phyloP scores from a whole-genome alignment of 2,797 vertebrate species.

The Scarus forsteni region DNA sequence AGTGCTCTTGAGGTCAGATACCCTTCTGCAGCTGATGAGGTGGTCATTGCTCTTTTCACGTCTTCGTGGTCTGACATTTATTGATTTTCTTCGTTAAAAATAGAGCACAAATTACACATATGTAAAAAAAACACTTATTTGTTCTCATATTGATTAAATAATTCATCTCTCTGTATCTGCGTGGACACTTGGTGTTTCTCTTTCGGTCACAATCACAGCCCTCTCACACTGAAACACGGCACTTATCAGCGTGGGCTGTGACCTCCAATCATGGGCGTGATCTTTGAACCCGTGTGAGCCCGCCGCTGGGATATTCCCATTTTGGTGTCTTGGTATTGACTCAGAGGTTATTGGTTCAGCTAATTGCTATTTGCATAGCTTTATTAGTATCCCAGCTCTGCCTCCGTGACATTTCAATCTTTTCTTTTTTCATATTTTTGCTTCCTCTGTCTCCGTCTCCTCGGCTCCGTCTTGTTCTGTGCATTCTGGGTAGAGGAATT shows the following conservation, averaged over 20 bases:
- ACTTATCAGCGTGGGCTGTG: constrained; percentile 35
- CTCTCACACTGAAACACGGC: constrained; percentile 16
- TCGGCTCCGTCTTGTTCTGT: constrained; percentile 38
- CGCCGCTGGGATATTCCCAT: constrained; percentile 51
- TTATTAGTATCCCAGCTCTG: constrained; percentile 80
- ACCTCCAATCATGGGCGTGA: constrained; percentile 60
- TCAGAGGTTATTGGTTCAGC: constrained; percentile 80
- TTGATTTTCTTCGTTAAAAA: no score
- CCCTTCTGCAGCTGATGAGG: no score
- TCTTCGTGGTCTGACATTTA: no score
- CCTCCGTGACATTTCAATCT: constrained; percentile 75
- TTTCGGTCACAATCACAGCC: constrained; percentile 34
- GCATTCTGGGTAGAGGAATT: constrained; percentile 69
- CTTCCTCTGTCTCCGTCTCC: constrained; percentile 3
- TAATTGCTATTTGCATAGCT: constrained; percentile 88
- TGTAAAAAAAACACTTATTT: background rate
- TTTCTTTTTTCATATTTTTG: constrained; percentile 2
- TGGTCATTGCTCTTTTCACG: no score
- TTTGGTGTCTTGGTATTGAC: constrained; percentile 72
- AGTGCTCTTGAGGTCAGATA: no score
- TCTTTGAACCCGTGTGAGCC: constrained; percentile 67
- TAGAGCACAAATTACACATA: no score
- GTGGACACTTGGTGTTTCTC: background rate
- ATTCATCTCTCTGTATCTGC: background rate
- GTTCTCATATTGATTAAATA: background rate